Evolutionary conservation across 1,140 invertebrate genomes (phyloP), one percentile per base, ranked within the genome.

Genomic region (Dolichoris vasculosae): DNA sequence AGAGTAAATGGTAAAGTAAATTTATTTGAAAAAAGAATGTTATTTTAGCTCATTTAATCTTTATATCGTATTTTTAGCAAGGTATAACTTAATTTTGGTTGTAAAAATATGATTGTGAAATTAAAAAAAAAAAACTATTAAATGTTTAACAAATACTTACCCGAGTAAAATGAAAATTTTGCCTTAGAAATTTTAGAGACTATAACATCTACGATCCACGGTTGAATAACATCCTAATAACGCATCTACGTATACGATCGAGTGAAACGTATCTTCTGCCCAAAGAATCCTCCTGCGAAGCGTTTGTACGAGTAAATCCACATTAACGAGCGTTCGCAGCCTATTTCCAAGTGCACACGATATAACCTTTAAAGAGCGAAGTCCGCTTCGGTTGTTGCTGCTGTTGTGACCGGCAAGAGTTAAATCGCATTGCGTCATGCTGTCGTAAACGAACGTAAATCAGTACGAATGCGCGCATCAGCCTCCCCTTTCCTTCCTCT

Each of bases 371-470:
- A 63, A 79, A 35, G 76, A 51, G 55, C 35, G 32, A 55, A 73
- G 46, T 46, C 63, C 32, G 67, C 20, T 35, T 26, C 55, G 2
- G 32, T 51, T 76, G n/a, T 59, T 48, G 26, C 76, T n/a, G 30
- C 9, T 59, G 2, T 15, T 78, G 48, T 26, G 30, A 20, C 30
- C 46, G 55, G 55, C 55, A 59, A 38, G 38, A 20, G 40, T 51
- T 81, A 81, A 81, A 48, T 81, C 79, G 79, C 55, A 38, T 46
- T 32, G 30, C 32, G 35, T 83, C 81, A 15, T 51, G 73, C 40
- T 17, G 35, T 67, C 64, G 59, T 59, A 59, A 71, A 73, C 76
- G 46, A 79, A 71, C 76, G 83, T 84, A 84, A 84, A 84, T 84
- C 83, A 79, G 83, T 30, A n/a, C 48, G 83, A 78, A 59, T 71